Percentiles rank a stretch among this genome's conserved stretches.
phyloP scores from a whole-genome alignment of 1,140 invertebrate genomes.

The Lucilia sericata region DNA sequence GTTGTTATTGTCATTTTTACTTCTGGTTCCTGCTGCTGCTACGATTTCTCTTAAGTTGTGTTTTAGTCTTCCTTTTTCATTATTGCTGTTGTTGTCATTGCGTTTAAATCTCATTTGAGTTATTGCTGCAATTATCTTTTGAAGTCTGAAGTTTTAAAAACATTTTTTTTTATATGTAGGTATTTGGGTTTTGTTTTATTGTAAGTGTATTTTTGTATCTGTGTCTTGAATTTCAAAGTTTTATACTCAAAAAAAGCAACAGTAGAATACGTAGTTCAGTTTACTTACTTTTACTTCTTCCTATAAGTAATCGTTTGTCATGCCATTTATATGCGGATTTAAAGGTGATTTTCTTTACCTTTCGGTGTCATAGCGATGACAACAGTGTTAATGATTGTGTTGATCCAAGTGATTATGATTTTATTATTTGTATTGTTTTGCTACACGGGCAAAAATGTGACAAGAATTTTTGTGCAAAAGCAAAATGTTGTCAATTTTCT shows the following conservation, averaged over 20 bases:
- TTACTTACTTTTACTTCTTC: conserved; percentile 7
- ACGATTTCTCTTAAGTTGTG: not conserved
- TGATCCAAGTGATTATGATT: conserved; percentile 67
- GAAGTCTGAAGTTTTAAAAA: conserved; percentile 30
- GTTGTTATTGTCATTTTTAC: too few species aligned
- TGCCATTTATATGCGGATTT: conserved; percentile 25
- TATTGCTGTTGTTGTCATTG: conserved; percentile 47
- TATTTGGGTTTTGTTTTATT: not conserved
- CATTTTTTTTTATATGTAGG: not conserved
- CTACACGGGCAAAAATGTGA: not conserved
- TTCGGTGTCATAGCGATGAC: conserved; percentile 36
- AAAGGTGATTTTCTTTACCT: conserved; percentile 38
- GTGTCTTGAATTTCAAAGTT: not conserved
- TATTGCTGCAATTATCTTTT: conserved; percentile 67
- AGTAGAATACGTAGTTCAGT: conserved; percentile 7
- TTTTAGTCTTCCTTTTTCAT: not conserved
- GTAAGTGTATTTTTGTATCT: too few species aligned
- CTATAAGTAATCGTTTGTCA: conserved; percentile 18
- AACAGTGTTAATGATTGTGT: conserved; percentile 67
- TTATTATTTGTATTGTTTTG: conserved; percentile 51
- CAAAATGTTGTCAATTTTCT: too few species aligned
- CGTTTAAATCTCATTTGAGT: conserved; percentile 66
- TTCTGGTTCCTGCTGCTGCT: too few species aligned
- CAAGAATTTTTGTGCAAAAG: not conserved
- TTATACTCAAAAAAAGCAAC: not conserved